phyloP scores from a whole-genome alignment of 2,888 invertebrate genomes.

The Crematogaster levior region DNA sequence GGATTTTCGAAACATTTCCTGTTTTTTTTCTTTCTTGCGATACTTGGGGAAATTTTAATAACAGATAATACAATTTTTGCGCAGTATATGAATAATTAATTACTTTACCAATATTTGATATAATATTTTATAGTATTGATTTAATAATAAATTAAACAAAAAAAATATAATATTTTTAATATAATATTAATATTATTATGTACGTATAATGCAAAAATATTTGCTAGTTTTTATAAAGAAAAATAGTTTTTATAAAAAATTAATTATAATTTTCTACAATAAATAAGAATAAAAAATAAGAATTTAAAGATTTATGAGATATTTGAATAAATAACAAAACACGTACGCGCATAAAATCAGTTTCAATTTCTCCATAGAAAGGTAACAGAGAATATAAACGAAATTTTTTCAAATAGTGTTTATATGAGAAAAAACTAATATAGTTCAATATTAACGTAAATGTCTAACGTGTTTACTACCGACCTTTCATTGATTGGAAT shows the following conservation, averaged over 20 bases:
- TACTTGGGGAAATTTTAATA: background rate
- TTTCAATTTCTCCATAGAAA: background rate
- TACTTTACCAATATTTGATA: background rate
- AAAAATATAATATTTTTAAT: too few relatives aligned
- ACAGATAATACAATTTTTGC: background rate
- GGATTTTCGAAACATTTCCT: background rate
- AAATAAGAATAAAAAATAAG: too few relatives aligned
- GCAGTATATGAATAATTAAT: background rate
- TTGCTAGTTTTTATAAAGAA: background rate
- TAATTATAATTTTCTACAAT: background rate
- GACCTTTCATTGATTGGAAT: conserved; percentile 47
- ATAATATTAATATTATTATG: too few relatives aligned
- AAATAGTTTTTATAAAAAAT: too few relatives aligned
- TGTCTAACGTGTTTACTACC: conserved; percentile 29
- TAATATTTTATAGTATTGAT: background rate
- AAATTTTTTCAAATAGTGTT: too few relatives aligned
- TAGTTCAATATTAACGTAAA: conserved; percentile 16
- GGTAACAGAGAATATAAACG: too few relatives aligned
- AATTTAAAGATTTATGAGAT: background rate
- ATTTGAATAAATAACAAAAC: background rate
- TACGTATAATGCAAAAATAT: background rate
- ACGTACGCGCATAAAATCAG: background rate
- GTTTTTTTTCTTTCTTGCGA: background rate
- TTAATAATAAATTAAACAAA: background rate
- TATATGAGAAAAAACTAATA: background rate